A percentile compares a stretch with the other conserved stretches of the same genome.
These are phyloP conservation scores for Dipodomys stephensi DNA, from an alignment of 2,113 vertebrate species.

Conservation along the genomic window DNA sequence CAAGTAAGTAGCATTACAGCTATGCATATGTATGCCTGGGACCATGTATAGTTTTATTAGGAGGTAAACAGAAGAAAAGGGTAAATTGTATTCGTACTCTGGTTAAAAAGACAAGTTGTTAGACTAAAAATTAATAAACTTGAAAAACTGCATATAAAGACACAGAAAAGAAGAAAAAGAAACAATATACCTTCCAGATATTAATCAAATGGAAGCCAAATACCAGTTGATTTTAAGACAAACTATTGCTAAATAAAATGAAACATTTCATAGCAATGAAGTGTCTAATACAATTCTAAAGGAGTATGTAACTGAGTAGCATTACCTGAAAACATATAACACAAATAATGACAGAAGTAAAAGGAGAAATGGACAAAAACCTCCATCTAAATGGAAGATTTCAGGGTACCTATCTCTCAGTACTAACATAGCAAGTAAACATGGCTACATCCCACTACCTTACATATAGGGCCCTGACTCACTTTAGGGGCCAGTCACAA, in stretches of 20 bases:
- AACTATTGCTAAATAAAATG: constrained; percentile 14
- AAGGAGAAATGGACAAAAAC: background rate
- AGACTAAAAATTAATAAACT: background rate
- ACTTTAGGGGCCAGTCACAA: background rate
- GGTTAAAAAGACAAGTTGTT: constrained; percentile 29
- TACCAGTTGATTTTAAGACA: background rate
- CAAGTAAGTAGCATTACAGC: too few species aligned
- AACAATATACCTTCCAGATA: background rate
- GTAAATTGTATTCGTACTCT: background rate
- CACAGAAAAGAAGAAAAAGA: background rate
- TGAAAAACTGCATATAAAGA: too few species aligned
- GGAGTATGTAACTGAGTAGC: background rate
- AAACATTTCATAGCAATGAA: background rate
- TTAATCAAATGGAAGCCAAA: constrained; percentile 42
- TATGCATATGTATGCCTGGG: background rate
- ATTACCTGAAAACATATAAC: background rate
- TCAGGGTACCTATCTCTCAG: background rate
- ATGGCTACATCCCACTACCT: background rate
- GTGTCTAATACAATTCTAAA: constrained; percentile 37
- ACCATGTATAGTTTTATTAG: background rate
- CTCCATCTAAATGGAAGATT: background rate
- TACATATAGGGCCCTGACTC: background rate
- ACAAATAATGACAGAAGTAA: background rate
- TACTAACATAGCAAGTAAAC: background rate
- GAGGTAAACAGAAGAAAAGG: background rate